A percentile compares a stretch with the other conserved stretches of the same genome.
Evolutionary conservation across 2,888 invertebrate species (phyloP).

Genomic region (Epicampocera succincta): DNA sequence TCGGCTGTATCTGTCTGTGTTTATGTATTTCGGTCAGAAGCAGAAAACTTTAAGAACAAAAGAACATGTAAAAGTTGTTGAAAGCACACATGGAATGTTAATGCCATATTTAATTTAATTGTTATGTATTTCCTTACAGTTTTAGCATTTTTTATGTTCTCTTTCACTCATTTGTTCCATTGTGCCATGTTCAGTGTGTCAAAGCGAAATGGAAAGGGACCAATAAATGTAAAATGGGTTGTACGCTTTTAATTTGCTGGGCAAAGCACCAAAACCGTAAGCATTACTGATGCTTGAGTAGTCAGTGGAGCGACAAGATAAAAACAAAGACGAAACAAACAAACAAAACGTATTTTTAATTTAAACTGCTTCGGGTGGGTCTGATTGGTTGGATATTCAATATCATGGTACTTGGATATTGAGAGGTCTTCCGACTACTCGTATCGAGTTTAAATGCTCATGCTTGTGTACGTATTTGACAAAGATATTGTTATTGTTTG

Average conservation of each 20-base stretch:
- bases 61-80: slow-evolving; percentile 48
- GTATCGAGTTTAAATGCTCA: slow-evolving; percentile 39
- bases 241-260: slow-evolving; percentile 71
- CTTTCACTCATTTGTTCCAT: not conserved
- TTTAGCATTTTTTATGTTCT: slow-evolving; percentile 30
- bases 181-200: slow-evolving; percentile 17
- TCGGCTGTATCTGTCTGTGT: not conserved
- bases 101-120: slow-evolving; percentile 72
- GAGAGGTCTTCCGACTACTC: slow-evolving; percentile 40
- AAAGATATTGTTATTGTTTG: slow-evolving; percentile 61
- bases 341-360: slow-evolving; percentile 26
- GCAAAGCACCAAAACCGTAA: slow-evolving; percentile 59
- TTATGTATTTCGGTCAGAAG: not conserved
- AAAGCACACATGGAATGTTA: slow-evolving; percentile 69
- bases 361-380: slow-evolving; percentile 9
- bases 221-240: slow-evolving; percentile 70
- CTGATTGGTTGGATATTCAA: slow-evolving; percentile 48
- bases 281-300: slow-evolving; percentile 24
- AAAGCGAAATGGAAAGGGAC: slow-evolving; percentile 58
- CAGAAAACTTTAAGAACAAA: slow-evolving; percentile 43
- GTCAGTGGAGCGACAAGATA: slow-evolving; percentile 35
- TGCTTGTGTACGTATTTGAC: slow-evolving; percentile 34
- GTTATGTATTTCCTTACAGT: slow-evolving; percentile 61
- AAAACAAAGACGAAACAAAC: slow-evolving; percentile 11
- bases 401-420: slow-evolving; percentile 50